Base-by-base conservation (phyloP, 1,140 invertebrate genomes). In the Saxidomus purpurata region DNA sequence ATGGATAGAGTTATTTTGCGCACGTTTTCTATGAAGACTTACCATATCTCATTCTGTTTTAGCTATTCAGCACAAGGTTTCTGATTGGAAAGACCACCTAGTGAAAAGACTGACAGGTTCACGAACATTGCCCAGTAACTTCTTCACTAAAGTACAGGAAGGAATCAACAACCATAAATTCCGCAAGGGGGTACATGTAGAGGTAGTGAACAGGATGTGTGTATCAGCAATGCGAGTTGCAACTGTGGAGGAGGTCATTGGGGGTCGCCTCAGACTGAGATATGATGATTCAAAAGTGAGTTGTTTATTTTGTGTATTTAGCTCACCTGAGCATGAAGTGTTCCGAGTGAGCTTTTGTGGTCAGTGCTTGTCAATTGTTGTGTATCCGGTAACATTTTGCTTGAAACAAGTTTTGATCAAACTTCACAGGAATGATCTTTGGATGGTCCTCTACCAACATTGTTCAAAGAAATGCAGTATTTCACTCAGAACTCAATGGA, bases 21-120 rank as follows among this genome's bases (percentile, higher is more conserved):
- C n/a, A n/a, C n/a, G n/a, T n/a, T n/a, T n/a, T n/a, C n/a, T n/a
- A n/a, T n/a, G n/a, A n/a, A n/a, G n/a, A n/a, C n/a, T n/a, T n/a
- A n/a, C n/a, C n/a, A n/a, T n/a, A n/a, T n/a, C n/a, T n/a, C n/a
- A n/a, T n/a, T n/a, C n/a, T n/a, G n/a, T n/a, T 83, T 6, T 91
- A 96, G 95, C 94, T 55, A 96, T 96, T 92, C 98, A 98, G 95
- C 97, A 98, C 94, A 99, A 99, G 96, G 98, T 98, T 95, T 97
- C 97, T 92, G 98, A 99, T 96, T 99, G 99, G 99, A 99, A 99
- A 95, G 98, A 98, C 93, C 99, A 99, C 95, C 96, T 99, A 40
- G 97, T 99, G 81, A 98, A 98, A 93, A 97, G 98, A 90, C 96
- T 99, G 74, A 99, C 98, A 0, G 98, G 98, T n/a, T 98, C 98